phyloP scores from a whole-genome alignment of 2,113 vertebrate species.

The Macrotus californicus region DNA sequence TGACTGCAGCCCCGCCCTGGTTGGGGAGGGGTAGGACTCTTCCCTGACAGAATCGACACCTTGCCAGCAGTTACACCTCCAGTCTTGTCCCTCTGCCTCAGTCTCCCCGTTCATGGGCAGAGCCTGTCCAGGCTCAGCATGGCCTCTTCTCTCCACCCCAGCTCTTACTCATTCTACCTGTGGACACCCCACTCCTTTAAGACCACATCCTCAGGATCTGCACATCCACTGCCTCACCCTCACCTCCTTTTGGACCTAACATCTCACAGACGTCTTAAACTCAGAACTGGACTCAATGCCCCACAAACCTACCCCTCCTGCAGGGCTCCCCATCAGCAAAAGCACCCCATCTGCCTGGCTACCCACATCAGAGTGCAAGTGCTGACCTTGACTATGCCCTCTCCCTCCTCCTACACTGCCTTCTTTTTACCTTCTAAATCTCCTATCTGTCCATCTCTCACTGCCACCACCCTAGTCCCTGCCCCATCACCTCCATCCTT shows the following conservation, averaged over 20 bases:
- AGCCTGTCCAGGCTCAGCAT: not conserved
- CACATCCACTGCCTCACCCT: not conserved
- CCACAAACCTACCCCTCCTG: not conserved
- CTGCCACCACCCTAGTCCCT: too few relatives aligned
- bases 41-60: not conserved
- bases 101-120: not conserved
- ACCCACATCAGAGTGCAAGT: too few relatives aligned
- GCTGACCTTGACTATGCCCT: not conserved
- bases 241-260: not conserved
- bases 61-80: not conserved
- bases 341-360: accelerated
- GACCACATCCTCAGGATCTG: not conserved
- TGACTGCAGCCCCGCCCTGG: not conserved
- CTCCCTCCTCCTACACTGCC: too few relatives aligned
- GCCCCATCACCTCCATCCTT: not conserved
- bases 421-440: not conserved
- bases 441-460: not conserved
- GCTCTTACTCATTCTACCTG: not conserved
- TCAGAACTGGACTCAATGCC: not conserved
- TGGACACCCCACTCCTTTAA: not conserved
- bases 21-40: not conserved
- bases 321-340: not conserved
- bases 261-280: not conserved
- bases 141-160: too few relatives aligned
- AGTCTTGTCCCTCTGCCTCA: not conserved